These are phyloP conservation scores for Elysia crispata DNA, from an alignment of 2,888 invertebrate species.

Conservation along the genomic window DNA sequence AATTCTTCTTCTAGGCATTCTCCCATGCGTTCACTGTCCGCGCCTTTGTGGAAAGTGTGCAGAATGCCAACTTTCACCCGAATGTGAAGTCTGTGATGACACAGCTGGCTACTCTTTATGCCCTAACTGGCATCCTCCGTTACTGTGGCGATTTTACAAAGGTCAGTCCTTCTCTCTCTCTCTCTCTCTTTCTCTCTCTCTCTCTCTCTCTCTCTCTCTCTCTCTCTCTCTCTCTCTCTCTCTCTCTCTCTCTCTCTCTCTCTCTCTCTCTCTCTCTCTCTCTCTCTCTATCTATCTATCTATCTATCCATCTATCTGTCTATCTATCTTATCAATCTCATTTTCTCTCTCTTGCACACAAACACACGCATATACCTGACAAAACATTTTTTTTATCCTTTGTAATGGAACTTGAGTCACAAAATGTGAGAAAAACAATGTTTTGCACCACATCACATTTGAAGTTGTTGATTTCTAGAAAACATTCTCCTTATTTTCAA, in stretches of 20 bases:
- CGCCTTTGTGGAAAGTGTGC: slow-evolving; percentile 80
- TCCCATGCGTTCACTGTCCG: slow-evolving; percentile 88
- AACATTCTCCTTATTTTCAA: too few relatives aligned
- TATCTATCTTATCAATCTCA: neutral
- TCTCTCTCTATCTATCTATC: neutral
- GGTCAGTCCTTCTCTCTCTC: slow-evolving; percentile 79
- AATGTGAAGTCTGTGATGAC: slow-evolving; percentile 83
- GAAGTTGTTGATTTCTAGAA: too few relatives aligned
- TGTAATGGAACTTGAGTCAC: too few relatives aligned
- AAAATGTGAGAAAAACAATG: too few relatives aligned
- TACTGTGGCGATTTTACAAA: slow-evolving; percentile 88
- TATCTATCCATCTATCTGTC: neutral
- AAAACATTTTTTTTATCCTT: too few relatives aligned
- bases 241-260: neutral
- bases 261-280: neutral
- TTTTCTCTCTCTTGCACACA: neutral
- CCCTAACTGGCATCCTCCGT: slow-evolving; percentile 86
- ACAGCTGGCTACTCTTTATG: slow-evolving; percentile 87
- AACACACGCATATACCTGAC: too few relatives aligned
- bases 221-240: neutral
- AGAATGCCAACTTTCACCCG: slow-evolving; percentile 79
- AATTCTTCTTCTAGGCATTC: slow-evolving; percentile 82
- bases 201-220: neutral
- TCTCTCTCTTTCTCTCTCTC: too few relatives aligned
- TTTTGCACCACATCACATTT: too few relatives aligned